Conservation (phyloP, 2,888 invertebrate species). For the Autographa gamma region DNA sequence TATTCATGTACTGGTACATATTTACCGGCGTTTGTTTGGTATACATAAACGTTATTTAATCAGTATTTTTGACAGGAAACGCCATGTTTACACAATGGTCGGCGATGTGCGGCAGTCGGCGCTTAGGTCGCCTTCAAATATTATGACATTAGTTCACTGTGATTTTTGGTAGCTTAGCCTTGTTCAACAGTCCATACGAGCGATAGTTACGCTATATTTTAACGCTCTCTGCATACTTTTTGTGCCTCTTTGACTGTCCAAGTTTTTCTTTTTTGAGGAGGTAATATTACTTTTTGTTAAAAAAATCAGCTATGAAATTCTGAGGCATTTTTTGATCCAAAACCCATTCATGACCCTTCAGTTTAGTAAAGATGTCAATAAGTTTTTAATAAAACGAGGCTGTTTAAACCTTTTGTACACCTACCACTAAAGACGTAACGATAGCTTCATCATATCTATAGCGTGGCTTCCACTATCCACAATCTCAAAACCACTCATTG, state of each 20-base stretch:
- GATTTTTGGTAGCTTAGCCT: conserved; percentile 35
- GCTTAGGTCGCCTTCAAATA: conserved; percentile 55
- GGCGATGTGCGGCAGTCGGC: conserved; percentile 27
- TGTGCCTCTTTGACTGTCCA: not conserved
- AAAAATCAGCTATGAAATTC: too few species aligned
- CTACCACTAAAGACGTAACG: too few species aligned
- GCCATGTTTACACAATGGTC: conserved; percentile 56
- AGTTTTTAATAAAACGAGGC: too few species aligned
- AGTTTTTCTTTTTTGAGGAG: too few species aligned
- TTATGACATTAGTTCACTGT: conserved; percentile 48
- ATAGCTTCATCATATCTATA: not conserved
- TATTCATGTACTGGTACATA: conserved; percentile 33
- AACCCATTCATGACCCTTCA: too few species aligned
- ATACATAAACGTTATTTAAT: conserved; percentile 56
- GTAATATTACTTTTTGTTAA: too few species aligned
- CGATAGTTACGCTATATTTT: conserved; percentile 1
- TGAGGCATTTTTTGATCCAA: too few species aligned
- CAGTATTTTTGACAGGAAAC: conserved; percentile 63
- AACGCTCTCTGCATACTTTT: not conserved
- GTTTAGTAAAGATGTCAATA: too few species aligned
- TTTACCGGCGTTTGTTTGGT: conserved; percentile 42
- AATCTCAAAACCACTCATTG: conserved; percentile 33
- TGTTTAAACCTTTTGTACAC: too few species aligned
- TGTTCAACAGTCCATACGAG: conserved; percentile 9
- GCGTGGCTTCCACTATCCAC: conserved; percentile 17